Conservation (phyloP, 2,797 vertebrate species). For the Rhynchotus rufescens region DNA sequence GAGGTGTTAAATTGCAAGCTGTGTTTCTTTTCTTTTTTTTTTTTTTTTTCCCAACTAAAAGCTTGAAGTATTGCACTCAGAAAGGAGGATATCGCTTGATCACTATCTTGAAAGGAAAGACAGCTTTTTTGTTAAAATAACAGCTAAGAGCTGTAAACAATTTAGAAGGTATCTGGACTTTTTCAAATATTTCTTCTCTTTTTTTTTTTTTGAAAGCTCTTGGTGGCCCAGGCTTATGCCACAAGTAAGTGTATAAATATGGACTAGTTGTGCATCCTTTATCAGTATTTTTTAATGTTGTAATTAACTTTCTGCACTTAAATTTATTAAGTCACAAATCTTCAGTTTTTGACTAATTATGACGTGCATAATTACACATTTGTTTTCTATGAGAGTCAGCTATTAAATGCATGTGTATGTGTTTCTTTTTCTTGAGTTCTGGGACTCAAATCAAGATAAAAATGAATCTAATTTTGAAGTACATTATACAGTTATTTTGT, state of each 20-base stretch:
- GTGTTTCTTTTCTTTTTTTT: neutral
- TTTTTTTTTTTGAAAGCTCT: neutral
- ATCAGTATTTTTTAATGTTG: neutral
- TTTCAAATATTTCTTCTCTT: neutral
- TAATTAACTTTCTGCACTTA: neutral
- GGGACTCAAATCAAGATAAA: neutral
- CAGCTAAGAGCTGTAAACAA: neutral
- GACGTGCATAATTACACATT: neutral
- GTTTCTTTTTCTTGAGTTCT: neutral
- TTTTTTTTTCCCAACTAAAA: neutral
- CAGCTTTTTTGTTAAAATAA: neutral
- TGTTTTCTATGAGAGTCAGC: neutral
- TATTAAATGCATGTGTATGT: neutral
- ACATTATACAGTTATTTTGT: neutral
- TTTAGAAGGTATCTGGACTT: neutral
- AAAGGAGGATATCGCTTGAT: neutral
- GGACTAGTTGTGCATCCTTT: neutral
- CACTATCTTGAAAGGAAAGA: too few species aligned
- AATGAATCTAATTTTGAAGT: neutral
- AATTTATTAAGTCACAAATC: neutral
- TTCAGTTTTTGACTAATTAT: neutral
- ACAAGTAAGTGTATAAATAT: neutral
- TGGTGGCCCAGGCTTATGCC: neutral
- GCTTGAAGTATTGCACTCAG: accelerated
- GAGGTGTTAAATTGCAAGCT: neutral